Conservation (phyloP, 2,797 vertebrate genomes). For the Bucorvus abyssinicus region DNA sequence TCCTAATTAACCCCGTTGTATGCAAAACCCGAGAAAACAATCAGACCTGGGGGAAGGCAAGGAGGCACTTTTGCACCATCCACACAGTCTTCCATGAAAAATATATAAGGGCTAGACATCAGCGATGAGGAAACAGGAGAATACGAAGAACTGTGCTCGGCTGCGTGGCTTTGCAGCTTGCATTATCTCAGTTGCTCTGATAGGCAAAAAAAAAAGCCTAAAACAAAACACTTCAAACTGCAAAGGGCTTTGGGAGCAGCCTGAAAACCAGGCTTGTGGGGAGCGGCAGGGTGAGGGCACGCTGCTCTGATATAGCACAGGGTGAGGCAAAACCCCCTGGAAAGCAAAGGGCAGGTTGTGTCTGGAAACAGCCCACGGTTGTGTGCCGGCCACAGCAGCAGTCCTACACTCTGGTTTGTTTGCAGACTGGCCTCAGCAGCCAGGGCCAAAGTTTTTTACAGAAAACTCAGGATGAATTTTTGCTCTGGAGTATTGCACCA, state of each 20-base stretch:
- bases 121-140: background rate
- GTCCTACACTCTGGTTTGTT: accelerated
- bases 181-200: background rate
- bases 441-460: background rate
- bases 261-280: background rate
- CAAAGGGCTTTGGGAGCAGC: background rate
- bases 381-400: background rate
- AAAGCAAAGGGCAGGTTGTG: background rate
- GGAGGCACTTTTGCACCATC: background rate
- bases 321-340: background rate
- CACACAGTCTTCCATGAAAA: background rate
- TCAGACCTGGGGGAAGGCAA: background rate
- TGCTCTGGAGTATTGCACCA: background rate
- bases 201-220: background rate
- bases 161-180: background rate
- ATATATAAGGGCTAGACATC: background rate
- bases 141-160: accelerated
- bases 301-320: accelerated
- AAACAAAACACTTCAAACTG: background rate
- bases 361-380: accelerated
- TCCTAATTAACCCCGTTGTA: background rate
- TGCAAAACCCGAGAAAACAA: background rate
- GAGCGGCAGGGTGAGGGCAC: background rate
- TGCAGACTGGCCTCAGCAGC: background rate
- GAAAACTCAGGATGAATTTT: background rate